Evolutionary conservation across 2,113 vertebrate species (phyloP).

Genomic region (Gobiocypris rarus): DNA sequence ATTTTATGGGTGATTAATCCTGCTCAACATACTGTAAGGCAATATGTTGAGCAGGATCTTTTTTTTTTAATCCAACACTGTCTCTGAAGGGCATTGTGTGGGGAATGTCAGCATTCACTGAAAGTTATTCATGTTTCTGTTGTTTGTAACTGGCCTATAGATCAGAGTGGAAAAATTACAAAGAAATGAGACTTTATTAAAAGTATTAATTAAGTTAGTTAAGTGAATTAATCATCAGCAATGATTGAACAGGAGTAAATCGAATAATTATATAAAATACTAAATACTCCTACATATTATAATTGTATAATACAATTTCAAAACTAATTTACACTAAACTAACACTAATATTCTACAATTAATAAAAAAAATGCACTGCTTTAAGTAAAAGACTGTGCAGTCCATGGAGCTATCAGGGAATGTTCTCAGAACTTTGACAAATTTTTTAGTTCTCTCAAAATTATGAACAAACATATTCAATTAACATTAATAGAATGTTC

Average conservation of each 20-base stretch:
- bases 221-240: not conserved
- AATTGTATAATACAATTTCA: not conserved
- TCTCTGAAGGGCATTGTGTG: conserved; percentile 59
- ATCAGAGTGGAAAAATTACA: not conserved
- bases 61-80: conserved; percentile 33
- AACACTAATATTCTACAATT: not conserved
- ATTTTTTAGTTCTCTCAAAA: too few species aligned
- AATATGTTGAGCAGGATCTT: conserved; percentile 56
- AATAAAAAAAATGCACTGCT: not conserved
- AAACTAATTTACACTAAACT: too few species aligned
- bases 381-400: not conserved
- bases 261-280: not conserved
- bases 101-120: conserved; percentile 50
- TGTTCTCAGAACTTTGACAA: too few species aligned
- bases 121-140: conserved; percentile 43
- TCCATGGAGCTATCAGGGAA: too few species aligned
- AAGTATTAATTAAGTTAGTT: too few species aligned
- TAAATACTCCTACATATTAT: too few species aligned
- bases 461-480: too few species aligned
- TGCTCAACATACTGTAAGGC: conserved; percentile 69
- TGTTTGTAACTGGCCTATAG: conserved; percentile 13
- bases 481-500: too few species aligned
- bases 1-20: conserved; percentile 72
- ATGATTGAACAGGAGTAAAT: not conserved
- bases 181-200: not conserved